Evolutionary conservation across 2,797 vertebrate genomes (phyloP).

Genomic region (Rhabdomys pumilio): DNA sequence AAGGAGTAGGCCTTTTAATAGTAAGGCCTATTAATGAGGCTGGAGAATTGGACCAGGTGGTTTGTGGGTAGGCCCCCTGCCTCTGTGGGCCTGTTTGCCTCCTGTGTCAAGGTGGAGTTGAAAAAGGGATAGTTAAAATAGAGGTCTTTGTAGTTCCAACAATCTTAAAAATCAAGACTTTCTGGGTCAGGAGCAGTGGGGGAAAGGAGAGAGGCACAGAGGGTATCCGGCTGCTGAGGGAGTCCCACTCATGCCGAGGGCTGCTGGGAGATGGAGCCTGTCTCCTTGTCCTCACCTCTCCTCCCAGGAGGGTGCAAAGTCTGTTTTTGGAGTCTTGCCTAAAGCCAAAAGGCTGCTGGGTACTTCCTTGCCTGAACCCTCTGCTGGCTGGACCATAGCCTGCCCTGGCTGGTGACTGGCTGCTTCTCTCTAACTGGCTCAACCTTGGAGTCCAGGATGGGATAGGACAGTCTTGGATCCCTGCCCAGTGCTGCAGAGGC

Average conservation of each 20-base stretch:
- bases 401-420: conserved; percentile 11
- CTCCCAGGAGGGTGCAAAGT: background rate
- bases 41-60: background rate
- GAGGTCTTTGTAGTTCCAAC: conserved; percentile 23
- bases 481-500: background rate
- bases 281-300: background rate
- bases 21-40: background rate
- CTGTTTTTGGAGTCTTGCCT: conserved; percentile 43
- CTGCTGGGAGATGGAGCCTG: background rate
- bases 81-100: background rate
- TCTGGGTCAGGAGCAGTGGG: background rate
- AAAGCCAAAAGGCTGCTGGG: conserved; percentile 20
- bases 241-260: background rate
- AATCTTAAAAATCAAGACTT: background rate
- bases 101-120: background rate
- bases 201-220: background rate
- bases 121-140: background rate
- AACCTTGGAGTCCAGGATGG: background rate
- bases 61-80: background rate
- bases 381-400: conserved; percentile 33
- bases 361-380: background rate
- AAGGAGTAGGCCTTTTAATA: background rate
- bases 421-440: conserved; percentile 21
- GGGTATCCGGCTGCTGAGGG: background rate
- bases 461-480: background rate